A percentile compares a stretch with the other conserved stretches of the same genome.
phyloP scores from a whole-genome alignment of 2,113 vertebrate species.

The Barbus barbus region DNA sequence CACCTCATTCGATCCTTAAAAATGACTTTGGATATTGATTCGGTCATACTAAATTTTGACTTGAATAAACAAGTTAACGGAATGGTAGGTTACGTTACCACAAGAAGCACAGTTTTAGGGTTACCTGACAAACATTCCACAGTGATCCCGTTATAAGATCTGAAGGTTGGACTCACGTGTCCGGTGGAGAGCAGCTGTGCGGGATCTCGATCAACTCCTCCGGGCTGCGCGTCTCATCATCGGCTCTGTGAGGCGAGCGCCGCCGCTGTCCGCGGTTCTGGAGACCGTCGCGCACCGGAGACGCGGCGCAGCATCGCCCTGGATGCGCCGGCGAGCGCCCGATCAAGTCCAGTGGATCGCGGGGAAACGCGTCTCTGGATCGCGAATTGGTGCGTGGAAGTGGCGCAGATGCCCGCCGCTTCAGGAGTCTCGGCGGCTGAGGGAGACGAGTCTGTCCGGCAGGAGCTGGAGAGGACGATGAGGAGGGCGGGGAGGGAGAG shows the following conservation, averaged over 20 bases:
- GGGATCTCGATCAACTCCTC: conserved; percentile 61
- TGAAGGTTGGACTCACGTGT: conserved; percentile 68
- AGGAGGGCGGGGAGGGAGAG: conserved; percentile 58
- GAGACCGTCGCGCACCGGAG: conserved; percentile 65
- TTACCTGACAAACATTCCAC: background rate
- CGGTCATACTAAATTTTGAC: background rate
- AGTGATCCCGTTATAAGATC: background rate
- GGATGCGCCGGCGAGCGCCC: conserved; percentile 45
- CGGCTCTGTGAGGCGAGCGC: conserved; percentile 54
- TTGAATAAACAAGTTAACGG: background rate
- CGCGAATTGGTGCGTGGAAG: conserved; percentile 17
- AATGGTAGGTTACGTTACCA: background rate
- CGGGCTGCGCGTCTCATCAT: conserved; percentile 63
- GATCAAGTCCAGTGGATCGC: background rate
- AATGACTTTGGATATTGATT: background rate
- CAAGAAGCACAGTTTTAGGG: background rate
- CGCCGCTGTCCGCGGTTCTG: conserved; percentile 75
- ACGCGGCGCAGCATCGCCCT: conserved; percentile 59
- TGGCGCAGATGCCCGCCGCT: conserved; percentile 67
- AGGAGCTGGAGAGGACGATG: conserved; percentile 62
- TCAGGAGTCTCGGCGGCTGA: conserved; percentile 67
- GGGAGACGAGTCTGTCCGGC: conserved; percentile 65
- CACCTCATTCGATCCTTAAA: background rate
- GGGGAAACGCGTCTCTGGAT: background rate
- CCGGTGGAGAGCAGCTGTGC: conserved; percentile 60